These are phyloP conservation scores for Celastrina argiolus DNA, from an alignment of 2,888 invertebrate species.

Conservation along the genomic window DNA sequence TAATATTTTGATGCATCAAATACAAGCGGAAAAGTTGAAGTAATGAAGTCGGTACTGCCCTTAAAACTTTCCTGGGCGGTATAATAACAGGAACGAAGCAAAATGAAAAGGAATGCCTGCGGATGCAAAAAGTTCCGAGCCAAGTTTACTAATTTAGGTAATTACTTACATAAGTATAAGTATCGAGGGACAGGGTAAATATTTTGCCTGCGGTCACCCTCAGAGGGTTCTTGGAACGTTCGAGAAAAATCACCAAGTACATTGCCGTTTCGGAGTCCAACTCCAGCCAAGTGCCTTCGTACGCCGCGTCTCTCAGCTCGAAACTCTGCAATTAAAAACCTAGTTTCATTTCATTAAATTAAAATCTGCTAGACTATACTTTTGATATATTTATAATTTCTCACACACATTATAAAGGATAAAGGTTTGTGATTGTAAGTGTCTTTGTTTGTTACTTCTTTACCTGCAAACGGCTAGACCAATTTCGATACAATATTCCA, in stretches of 20 bases:
- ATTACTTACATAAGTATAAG: slow-evolving; percentile 69
- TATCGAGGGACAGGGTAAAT: slow-evolving; percentile 69
- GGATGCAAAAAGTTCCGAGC: neutral
- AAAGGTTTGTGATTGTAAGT: too few relatives aligned
- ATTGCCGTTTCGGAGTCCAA: slow-evolving; percentile 53
- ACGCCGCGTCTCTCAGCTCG: slow-evolving; percentile 70
- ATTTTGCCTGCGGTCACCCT: slow-evolving; percentile 74
- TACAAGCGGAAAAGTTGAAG: neutral
- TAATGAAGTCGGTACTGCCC: neutral
- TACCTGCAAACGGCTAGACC: too few relatives aligned
- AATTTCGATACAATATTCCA: too few relatives aligned
- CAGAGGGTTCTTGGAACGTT: slow-evolving; percentile 71
- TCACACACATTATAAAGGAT: too few relatives aligned
- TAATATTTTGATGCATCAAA: neutral
- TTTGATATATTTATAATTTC: too few relatives aligned
- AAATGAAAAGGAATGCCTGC: slow-evolving; percentile 2
- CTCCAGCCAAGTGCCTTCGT: slow-evolving; percentile 68
- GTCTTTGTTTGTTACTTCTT: too few relatives aligned
- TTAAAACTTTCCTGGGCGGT: neutral
- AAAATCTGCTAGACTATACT: too few relatives aligned
- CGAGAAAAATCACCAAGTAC: slow-evolving; percentile 64
- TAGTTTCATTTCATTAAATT: too few relatives aligned
- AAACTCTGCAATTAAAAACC: slow-evolving; percentile 54
- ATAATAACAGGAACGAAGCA: neutral
- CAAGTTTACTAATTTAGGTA: slow-evolving; percentile 4